phyloP scores from a whole-genome alignment of 2,888 invertebrate genomes.

The Rhyacophila evoluta region DNA sequence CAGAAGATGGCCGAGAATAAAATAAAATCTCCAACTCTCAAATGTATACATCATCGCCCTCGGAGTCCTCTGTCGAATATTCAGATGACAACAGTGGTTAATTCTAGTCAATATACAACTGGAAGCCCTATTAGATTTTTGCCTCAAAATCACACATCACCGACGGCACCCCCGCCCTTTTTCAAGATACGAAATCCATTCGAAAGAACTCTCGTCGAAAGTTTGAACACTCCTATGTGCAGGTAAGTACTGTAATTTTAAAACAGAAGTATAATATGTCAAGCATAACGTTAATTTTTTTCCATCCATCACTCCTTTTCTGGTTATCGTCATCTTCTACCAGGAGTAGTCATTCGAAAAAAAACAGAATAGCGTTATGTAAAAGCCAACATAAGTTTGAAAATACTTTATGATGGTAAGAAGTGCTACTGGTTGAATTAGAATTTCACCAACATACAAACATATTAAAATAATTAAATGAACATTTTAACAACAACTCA shows the following conservation, averaged over 20 bases:
- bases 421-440: no score
- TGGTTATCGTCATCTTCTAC: no score
- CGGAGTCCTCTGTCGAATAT: constrained; percentile 45
- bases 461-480: no score
- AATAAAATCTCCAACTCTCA: constrained; percentile 30
- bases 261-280: background rate
- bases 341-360: no score
- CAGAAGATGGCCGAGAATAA: constrained; percentile 27
- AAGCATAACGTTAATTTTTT: no score
- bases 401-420: no score
- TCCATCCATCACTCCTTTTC: no score
- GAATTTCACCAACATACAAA: no score
- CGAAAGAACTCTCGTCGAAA: constrained; percentile 74
- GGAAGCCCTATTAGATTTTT: constrained; percentile 36
- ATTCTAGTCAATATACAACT: constrained; percentile 40
- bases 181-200: constrained; percentile 74
- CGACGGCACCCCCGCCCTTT: constrained; percentile 47
- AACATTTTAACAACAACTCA: no score
- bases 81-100: constrained; percentile 40
- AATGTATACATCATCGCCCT: constrained; percentile 27
- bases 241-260: constrained; percentile 65
- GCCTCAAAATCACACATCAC: constrained; percentile 37
- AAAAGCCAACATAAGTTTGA: no score
- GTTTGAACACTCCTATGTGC: constrained; percentile 76
- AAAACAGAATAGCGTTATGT: no score